Evolutionary conservation across 2,113 vertebrate genomes (phyloP), one percentile per base, ranked within the genome.

Genomic region (Amphiprion percula): DNA sequence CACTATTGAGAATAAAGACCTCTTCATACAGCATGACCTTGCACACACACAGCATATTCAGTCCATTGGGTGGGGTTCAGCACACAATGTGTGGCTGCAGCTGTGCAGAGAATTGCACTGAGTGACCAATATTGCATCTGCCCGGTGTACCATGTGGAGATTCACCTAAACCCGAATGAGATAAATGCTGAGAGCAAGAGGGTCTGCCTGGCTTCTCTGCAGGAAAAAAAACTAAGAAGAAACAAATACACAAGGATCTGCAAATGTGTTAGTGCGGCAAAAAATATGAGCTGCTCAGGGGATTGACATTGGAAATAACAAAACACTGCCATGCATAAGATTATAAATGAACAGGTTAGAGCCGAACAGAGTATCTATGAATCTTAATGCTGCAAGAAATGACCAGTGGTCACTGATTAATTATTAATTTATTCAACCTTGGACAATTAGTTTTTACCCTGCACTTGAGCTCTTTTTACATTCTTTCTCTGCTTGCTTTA

Each of bases 31-130:
- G 41, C 41, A 4, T 14, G 41, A 15, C 12, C 12, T 4, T 44
- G 41, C 12, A 23, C 39, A 47, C 11, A 41, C 5, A 28, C 26
- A 69, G 21, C 16, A 17, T 16, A 46, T 26, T 24, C 15, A 33
- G 55, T 69, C 66, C 12, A 2, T 47, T 41, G 44, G 59, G 59
- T 28, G 56, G n/a, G 30, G 26, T 50, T 66, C 61, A 65, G 81
- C 55, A 30, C 64, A 68, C 55, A 55, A 16, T 77, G 55, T 72
- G 68, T 67, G 70, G 30, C 70, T 74, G 83, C 88, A 82, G 77
- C 74, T 83, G 65, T 59, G 56, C 41, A 68, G 78, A 68, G 71
- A 50, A 77, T 79, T 81, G 68, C 65, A 82, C 66, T 46, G 59
- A 75, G 75, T 72, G 77, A 62, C 76, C 67, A 77, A 62, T 75